Conservation (phyloP, 2,113 vertebrate species). For the human (Homo sapiens) region GRCh38 chr4:120026501-120027000, state of each 20-base stretch:
- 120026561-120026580: background rate
- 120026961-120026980: slow-evolving; percentile 90
- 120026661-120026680: background rate
- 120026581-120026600: slow-evolving; percentile 34
- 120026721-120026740: background rate
- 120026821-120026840: too few relatives aligned
- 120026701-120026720: background rate
- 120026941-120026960: slow-evolving; percentile 91
- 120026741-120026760: background rate
- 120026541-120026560: background rate
- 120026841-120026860: background rate
- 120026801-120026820: background rate
- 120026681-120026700: background rate
- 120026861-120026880: background rate
- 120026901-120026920: slow-evolving; percentile 85
- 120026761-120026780: background rate
- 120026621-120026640: background rate
- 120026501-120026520: background rate
- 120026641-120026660: background rate
- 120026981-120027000: slow-evolving; percentile 89
- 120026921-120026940: slow-evolving; percentile 90
- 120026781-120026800: background rate
- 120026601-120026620: background rate
- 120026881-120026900: background rate
- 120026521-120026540: background rate